A percentile compares a stretch with the other conserved stretches of the same genome.
Conservation (phyloP, 2,888 invertebrate species). For the Antitype chi region DNA sequence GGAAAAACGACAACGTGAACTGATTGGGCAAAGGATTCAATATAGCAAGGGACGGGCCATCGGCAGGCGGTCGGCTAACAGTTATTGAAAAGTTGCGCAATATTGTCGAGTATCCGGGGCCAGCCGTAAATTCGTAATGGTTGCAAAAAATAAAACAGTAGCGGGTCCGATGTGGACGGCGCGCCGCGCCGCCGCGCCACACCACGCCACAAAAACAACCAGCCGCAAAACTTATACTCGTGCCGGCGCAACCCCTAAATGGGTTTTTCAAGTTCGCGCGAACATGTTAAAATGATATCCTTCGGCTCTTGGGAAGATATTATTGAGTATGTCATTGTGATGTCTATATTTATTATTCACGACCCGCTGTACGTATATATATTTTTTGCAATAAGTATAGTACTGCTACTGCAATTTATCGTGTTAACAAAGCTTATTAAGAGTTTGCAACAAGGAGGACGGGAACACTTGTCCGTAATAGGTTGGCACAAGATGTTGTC, state of each 20-base stretch:
- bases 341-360: constrained; percentile 30
- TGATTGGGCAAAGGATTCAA: constrained; percentile 87
- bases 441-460: constrained; percentile 77
- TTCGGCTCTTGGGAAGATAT: constrained; percentile 39
- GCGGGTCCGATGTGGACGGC: constrained; percentile 75
- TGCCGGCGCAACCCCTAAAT: constrained; percentile 79
- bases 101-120: constrained; percentile 88
- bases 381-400: not conserved
- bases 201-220: constrained; percentile 84
- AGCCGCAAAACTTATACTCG: constrained; percentile 81
- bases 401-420: constrained; percentile 35
- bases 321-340: constrained; percentile 28
- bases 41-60: constrained; percentile 82
- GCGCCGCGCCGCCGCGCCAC: constrained; percentile 63
- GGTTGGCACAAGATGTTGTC: constrained; percentile 89
- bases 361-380: not conserved
- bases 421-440: constrained; percentile 75
- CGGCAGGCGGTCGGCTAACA: constrained; percentile 80
- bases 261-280: constrained; percentile 83
- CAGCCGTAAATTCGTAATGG: constrained; percentile 90
- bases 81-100: constrained; percentile 91
- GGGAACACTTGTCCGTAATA: constrained; percentile 86
- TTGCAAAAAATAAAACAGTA: constrained; percentile 88
- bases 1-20: constrained; percentile 73
- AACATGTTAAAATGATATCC: constrained; percentile 64